phyloP scores from a whole-genome alignment of 30 jellyfish, hydroid and myxozoan species.

The Aurelia sp. region DNA sequence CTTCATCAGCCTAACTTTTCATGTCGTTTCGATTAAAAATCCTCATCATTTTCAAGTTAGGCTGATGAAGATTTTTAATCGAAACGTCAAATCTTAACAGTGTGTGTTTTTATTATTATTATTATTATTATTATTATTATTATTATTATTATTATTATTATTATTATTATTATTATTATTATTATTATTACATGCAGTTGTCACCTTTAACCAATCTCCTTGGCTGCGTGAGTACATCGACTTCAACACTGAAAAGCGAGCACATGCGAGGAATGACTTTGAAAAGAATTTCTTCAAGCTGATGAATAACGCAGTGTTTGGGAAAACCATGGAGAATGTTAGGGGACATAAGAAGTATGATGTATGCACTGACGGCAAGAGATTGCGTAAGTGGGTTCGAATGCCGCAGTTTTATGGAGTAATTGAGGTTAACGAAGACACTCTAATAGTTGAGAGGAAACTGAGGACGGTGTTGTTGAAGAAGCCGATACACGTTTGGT shows the following conservation, averaged over 20 bases:
- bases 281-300: constrained; percentile 15
- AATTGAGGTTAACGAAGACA: not conserved
- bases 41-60: no score
- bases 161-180: no score
- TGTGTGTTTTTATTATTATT: no score
- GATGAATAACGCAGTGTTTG: not conserved
- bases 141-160: no score
- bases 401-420: not conserved
- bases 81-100: no score
- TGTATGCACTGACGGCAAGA: not conserved
- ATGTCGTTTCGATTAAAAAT: no score
- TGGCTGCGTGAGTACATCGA: constrained; percentile 1
- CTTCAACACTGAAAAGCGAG: not conserved
- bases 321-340: not conserved
- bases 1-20: no score
- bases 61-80: no score
- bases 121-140: no score
- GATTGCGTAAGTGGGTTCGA: not conserved
- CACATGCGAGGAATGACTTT: constrained; percentile 37
- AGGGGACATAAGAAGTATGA: constrained; percentile 1
- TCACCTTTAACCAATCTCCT: constrained; percentile 8
- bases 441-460: not conserved
- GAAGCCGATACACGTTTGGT: constrained; percentile 28
- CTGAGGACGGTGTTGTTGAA: not conserved
- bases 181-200: constrained; percentile 18